Conservation (phyloP, 2,888 invertebrate genomes). For the Galeopsomyia nigrocyanea region DNA sequence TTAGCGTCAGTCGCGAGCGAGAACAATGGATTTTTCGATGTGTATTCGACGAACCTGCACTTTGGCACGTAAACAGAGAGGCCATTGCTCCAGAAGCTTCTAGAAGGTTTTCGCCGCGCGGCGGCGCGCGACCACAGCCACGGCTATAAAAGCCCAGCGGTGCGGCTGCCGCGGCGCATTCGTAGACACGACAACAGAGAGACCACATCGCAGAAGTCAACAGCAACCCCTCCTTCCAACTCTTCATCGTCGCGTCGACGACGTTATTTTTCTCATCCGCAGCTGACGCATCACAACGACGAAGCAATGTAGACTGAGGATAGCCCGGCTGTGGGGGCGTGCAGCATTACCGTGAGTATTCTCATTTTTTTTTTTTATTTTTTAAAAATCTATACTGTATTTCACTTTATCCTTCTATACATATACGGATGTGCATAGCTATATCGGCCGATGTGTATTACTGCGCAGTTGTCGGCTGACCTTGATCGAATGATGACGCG, state of each 20-base stretch:
- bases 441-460: conserved; percentile 1
- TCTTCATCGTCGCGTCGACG: conserved; percentile 52
- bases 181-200: conserved; percentile 58
- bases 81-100: conserved; percentile 48
- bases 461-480: not conserved
- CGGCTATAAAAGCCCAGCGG: conserved; percentile 61
- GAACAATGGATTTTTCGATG: no score
- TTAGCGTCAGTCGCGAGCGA: no score
- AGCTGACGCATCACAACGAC: conserved; percentile 36
- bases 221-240: conserved; percentile 46
- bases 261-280: conserved; percentile 50
- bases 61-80: conserved; percentile 33
- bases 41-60: not conserved
- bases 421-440: not conserved
- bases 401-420: not conserved
- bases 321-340: conserved; percentile 60
- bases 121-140: conserved; percentile 43
- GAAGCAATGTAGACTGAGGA: conserved; percentile 63
- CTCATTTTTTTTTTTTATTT: conserved; percentile 17
- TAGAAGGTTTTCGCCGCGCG: conserved; percentile 8
- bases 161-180: conserved; percentile 59
- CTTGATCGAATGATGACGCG: conserved; percentile 3
- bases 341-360: conserved; percentile 64
- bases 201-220: conserved; percentile 47
- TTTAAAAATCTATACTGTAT: no score